Conservation (phyloP, 2,113 vertebrate species). For the Lucifuga dentata region DNA sequence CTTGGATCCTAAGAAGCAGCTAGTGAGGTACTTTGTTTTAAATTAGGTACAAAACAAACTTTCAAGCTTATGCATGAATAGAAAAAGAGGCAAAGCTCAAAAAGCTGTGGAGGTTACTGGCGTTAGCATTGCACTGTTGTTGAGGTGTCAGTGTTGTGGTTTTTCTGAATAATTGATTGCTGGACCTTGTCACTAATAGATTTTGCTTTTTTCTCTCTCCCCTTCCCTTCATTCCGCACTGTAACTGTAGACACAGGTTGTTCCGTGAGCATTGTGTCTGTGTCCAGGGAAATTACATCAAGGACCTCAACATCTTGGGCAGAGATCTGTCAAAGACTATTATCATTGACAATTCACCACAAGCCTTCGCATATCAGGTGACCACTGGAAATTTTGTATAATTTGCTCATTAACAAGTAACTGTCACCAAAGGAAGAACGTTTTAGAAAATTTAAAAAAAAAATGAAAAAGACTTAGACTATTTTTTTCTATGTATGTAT, state of each 20-base stretch:
- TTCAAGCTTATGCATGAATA: slow-evolving; percentile 4
- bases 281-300: slow-evolving; percentile 99
- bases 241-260: slow-evolving; percentile 90
- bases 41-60: neutral
- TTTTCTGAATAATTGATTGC: slow-evolving; percentile 71
- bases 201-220: slow-evolving; percentile 15
- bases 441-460: no score
- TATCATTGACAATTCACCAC: slow-evolving; percentile 99
- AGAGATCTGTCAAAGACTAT: slow-evolving; percentile 99
- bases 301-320: slow-evolving; percentile 98
- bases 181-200: slow-evolving; percentile 46
- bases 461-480: no score
- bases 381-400: slow-evolving; percentile 18
- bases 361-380: slow-evolving; percentile 99
- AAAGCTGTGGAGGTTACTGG: neutral
- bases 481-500: no score
- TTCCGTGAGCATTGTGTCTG: slow-evolving; percentile 99
- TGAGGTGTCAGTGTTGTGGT: slow-evolving; percentile 65
- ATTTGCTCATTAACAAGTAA: neutral
- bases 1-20: slow-evolving; percentile 98
- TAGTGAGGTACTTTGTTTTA: slow-evolving; percentile 89
- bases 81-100: neutral
- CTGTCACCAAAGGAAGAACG: no score
- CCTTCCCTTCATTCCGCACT: slow-evolving; percentile 22
- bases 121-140: neutral